phyloP scores from a whole-genome alignment of 2,797 vertebrate genomes.

The Hafferia zeledoni region DNA sequence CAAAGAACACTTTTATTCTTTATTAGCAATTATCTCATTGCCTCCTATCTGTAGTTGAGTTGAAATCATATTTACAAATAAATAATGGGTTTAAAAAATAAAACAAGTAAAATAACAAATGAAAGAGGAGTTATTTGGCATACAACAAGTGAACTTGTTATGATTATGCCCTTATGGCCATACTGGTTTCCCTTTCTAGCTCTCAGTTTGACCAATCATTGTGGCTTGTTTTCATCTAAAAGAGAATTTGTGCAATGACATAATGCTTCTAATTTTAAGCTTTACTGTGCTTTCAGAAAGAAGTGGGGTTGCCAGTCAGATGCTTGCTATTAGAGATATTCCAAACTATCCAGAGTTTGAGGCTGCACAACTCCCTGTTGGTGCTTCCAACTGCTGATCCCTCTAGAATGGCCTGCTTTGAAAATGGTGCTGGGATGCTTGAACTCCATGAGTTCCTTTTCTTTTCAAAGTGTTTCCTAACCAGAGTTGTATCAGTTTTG shows the following conservation, averaged over 20 bases:
- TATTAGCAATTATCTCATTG: neutral
- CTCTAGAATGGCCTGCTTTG: neutral
- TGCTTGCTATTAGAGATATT: neutral
- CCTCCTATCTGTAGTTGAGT: neutral
- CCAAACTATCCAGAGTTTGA: neutral
- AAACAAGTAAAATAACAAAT: neutral
- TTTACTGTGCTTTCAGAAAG: neutral
- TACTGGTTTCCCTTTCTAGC: neutral
- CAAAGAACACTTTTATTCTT: neutral
- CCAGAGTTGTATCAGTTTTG: neutral
- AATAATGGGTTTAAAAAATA: neutral
- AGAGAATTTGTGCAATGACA: neutral
- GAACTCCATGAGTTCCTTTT: constrained; percentile 2
- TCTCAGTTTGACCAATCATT: neutral
- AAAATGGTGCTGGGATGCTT: neutral
- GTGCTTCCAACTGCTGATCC: neutral
- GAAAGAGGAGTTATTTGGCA: neutral
- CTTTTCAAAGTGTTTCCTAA: constrained; percentile 43
- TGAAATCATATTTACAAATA: neutral
- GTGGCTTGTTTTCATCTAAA: neutral
- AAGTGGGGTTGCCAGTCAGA: neutral
- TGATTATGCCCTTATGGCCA: neutral
- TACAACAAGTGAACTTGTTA: neutral
- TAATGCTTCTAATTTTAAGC: neutral
- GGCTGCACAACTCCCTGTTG: neutral